phyloP scores from a whole-genome alignment of 2,888 invertebrate genomes.

The Lepeophtheirus nordmannii region DNA sequence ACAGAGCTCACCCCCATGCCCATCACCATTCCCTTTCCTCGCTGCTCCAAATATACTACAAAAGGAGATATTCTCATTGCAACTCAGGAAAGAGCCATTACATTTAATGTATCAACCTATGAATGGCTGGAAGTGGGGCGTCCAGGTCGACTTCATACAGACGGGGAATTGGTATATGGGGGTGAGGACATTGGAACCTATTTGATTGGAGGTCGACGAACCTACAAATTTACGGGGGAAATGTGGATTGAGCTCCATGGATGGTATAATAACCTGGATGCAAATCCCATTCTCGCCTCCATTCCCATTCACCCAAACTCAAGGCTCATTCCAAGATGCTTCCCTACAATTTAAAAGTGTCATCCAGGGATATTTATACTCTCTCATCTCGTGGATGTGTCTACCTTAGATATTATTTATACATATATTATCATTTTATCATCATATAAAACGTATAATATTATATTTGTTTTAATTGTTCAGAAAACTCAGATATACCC shows the following conservation, averaged over 20 bases:
- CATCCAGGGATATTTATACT: too few species aligned
- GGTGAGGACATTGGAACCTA: not conserved
- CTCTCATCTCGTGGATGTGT: too few species aligned
- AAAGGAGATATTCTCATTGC: not conserved
- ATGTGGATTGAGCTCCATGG: conserved; percentile 6
- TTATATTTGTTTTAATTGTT: too few species aligned
- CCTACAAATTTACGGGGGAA: conserved; percentile 1
- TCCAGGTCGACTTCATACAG: not conserved
- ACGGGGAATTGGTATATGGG: not conserved
- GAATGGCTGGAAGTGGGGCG: not conserved
- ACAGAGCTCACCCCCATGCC: conserved; percentile 7
- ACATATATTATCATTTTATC: too few species aligned
- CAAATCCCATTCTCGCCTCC: not conserved
- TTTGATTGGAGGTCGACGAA: not conserved
- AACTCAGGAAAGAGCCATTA: not conserved
- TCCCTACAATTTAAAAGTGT: not conserved
- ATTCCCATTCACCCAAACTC: not conserved
- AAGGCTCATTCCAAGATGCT: not conserved
- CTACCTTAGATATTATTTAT: too few species aligned
- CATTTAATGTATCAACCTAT: not conserved
- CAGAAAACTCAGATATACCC: too few species aligned
- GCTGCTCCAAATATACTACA: not conserved
- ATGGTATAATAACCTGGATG: not conserved
- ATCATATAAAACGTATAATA: too few species aligned
- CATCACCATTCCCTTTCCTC: not conserved